Evolutionary conservation across 2,113 vertebrate species (phyloP), one percentile per base, ranked within the genome.

Genomic region (Coryphaenoides rupestris): DNA sequence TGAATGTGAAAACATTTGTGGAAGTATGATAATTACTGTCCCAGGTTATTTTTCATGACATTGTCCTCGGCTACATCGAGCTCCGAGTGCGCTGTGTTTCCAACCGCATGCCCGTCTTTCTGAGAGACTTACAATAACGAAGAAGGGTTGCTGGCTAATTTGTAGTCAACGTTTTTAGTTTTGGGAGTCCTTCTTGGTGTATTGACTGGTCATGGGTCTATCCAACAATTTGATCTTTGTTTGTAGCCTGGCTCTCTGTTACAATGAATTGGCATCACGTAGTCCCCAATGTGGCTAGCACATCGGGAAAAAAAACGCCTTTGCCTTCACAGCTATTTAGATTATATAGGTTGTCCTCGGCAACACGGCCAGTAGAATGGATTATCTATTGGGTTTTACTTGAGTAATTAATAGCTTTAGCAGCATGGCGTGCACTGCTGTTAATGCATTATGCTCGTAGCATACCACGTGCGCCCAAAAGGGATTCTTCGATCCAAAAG

Each of bases 1-100:
- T 80, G 68, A 52, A 19, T 70, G 64, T 47, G 52, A 56, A 54
- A 71, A 61, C 53, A 62, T 75, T 83, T 68, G 58, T 77, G 28
- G 33, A 79, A 58, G 57, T 58, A 67, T 70, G 73, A 76, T 70
- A 72, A 76, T 76, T 77, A 77, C 59, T 70, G 62, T 78, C 62
- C 63, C 60, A 61, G 57, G 53, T 72, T 62, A 78, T 84, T 76
- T 84, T 76, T 80, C 63, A 83, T 73, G 69, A 55, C 62, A 55
- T 77, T 80, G 58, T 72, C 64, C 75, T 78, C 58, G 63, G 60
- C 50, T 69, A 22, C 33, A 40, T 7, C 13, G 68, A 60, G 59
- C 73, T 74, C 28, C 56, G 62, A 67, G 58, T 67, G 66, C 70
- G 64, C 45, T 65, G 60, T 70, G 55, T 23, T 40, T 40, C 62